These are phyloP conservation scores for Berghia stephanieae DNA, from an alignment of 1,140 invertebrate species.

Conservation along the genomic window DNA sequence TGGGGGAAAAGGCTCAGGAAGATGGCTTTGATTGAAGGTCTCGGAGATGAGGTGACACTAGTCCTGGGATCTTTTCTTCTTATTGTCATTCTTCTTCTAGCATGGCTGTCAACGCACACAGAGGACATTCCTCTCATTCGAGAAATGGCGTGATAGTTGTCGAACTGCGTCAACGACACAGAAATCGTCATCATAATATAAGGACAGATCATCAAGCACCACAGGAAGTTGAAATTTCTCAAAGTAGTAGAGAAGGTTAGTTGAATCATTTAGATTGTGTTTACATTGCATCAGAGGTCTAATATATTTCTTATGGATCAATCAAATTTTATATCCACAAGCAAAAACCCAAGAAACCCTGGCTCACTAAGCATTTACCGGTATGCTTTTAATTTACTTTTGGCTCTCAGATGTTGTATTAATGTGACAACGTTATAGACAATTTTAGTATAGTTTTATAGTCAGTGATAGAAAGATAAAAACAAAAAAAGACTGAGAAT, in stretches of 20 bases:
- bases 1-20: conserved; percentile 26
- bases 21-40: conserved; percentile 73
- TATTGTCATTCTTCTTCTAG: conserved; percentile 73
- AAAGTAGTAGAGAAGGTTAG: background rate
- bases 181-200: conserved; percentile 1
- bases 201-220: background rate
- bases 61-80: conserved; percentile 71
- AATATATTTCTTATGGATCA: background rate
- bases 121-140: conserved; percentile 43
- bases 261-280: background rate
- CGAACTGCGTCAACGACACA: conserved; percentile 41
- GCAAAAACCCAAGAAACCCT: too few relatives aligned
- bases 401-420: too few relatives aligned
- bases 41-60: conserved; percentile 84
- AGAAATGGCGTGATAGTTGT: conserved; percentile 47
- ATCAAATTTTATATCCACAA: background rate
- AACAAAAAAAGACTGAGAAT: too few relatives aligned
- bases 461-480: too few relatives aligned
- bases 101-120: conserved; percentile 76
- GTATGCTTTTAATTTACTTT: too few relatives aligned
- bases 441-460: too few relatives aligned
- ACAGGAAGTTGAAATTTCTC: background rate
- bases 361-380: too few relatives aligned
- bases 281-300: background rate
- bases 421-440: too few relatives aligned